Base-by-base conservation (phyloP, 92 coral and sea anemone genomes). In the Palythoa caribaeorum region DNA sequence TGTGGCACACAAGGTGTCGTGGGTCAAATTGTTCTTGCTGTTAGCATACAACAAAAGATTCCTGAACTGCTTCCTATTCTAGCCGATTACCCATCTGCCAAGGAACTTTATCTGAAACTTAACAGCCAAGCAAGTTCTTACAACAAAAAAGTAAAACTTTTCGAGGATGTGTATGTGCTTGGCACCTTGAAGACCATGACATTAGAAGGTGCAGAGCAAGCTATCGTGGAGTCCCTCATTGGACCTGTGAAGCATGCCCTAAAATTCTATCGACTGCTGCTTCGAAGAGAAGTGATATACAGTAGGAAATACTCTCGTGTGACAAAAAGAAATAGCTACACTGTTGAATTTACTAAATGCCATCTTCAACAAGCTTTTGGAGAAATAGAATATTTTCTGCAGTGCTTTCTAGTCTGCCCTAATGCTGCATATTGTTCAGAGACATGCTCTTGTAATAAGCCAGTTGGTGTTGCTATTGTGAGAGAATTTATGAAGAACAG, bases 1-100 rank as follows among this genome's bases (percentile, higher is more conserved):
- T 93, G 90, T 92, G 94, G 94, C 6, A 90, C 94, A 20, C 95
- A 93, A 77, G 71, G 76, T 48, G 68, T 93, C 10, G 93, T 90
- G 38, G 68, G 53, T 55, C 94, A 89, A 50, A 86, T 92, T 76
- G 90, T 92, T 6, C 51, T 79, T 7, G 90, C 92, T 38, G 76
- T 92, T 2, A 59, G 90, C 20, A 76, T 85, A 21, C 92, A 89
- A 57, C 94, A 89, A 74, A 88, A 85, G 55, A 73, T 92, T 66
- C 92, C 92, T n/a, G 92, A 89, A 75, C 92, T 92, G 38, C 53
- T 75, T 60, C 89, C 92, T 2, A 60, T 60, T 60, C 68, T 60
- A 60, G 68, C 68, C 7, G 68, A 60, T 10, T 7, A 60, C 68
- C 68, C 68, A 17, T 60, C 68, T 60, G 68, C 68, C 68, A 60